These are phyloP conservation scores for Shinisaurus crocodilurus DNA, from an alignment of 2,113 vertebrate genomes.

Conservation along the genomic window DNA sequence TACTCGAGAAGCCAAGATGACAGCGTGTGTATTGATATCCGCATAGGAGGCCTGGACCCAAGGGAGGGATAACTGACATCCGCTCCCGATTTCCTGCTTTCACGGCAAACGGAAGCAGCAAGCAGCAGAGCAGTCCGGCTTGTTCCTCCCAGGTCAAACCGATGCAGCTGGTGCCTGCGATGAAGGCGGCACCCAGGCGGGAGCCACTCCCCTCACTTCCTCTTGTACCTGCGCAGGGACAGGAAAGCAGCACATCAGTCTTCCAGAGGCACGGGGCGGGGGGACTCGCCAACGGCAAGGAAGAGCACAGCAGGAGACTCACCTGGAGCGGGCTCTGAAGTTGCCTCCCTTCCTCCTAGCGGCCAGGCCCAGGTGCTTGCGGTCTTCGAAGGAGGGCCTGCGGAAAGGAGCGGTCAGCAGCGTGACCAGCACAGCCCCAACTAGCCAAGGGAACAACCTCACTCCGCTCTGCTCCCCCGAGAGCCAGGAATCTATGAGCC, in stretches of 20 bases:
- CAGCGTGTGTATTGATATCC: background rate
- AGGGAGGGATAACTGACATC: too few species aligned
- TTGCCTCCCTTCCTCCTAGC: conserved; percentile 77
- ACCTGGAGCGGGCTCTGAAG: conserved; percentile 84
- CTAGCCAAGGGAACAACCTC: accelerated
- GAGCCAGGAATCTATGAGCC: background rate
- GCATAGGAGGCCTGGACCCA: background rate
- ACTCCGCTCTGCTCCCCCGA: too few species aligned
- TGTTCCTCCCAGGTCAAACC: background rate
- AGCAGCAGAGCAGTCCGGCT: background rate
- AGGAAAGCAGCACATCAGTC: background rate
- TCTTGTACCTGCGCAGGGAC: conserved; percentile 76
- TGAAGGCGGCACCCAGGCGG: background rate
- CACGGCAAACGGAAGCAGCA: too few species aligned
- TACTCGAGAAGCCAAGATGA: background rate
- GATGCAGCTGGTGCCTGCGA: background rate
- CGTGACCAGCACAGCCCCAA: background rate
- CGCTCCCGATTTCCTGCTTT: background rate
- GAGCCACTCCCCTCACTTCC: conserved; percentile 63
- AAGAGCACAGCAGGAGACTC: background rate
- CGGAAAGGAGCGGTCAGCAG: accelerated
- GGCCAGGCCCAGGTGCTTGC: conserved; percentile 84
- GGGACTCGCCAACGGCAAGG: too few species aligned
- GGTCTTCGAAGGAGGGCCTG: conserved; percentile 92
- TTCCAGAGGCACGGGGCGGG: background rate